Percentiles rank a stretch among this genome's conserved stretches.
phyloP scores from a whole-genome alignment of 92 coral and sea anemone species.

The Zoanthus gigantus region DNA sequence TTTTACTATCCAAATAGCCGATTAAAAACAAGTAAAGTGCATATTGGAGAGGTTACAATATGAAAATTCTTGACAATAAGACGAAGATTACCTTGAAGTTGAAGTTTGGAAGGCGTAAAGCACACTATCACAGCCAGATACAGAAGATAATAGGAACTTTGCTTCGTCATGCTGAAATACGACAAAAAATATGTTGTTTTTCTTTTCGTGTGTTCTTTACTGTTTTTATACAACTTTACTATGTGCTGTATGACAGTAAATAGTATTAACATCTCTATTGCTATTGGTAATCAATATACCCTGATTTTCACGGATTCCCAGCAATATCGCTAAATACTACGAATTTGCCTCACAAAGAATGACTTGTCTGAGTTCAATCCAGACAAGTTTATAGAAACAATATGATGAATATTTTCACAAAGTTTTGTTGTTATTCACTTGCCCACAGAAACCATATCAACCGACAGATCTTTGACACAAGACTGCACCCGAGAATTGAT shows the following conservation, averaged over 20 bases:
- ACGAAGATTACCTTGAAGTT: conserved; percentile 7
- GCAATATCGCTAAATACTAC: neutral
- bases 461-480: neutral
- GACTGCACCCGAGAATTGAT: neutral
- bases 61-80: neutral
- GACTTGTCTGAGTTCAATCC: neutral
- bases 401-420: neutral
- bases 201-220: neutral
- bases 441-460: neutral
- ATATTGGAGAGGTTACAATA: neutral
- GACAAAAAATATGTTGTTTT: neutral
- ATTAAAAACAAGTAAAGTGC: neutral
- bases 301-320: too few relatives aligned
- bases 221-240: neutral
- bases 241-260: neutral
- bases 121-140: neutral
- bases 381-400: neutral
- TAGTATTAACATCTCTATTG: too few relatives aligned
- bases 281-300: too few relatives aligned
- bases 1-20: neutral
- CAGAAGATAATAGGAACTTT: neutral
- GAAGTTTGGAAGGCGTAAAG: conserved; percentile 1
- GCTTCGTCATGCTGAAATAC: conserved; percentile 23
- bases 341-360: neutral
- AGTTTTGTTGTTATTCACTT: neutral